Evolutionary conservation across 1,140 invertebrate species (phyloP).

Genomic region (Drosophila bipectinata): DNA sequence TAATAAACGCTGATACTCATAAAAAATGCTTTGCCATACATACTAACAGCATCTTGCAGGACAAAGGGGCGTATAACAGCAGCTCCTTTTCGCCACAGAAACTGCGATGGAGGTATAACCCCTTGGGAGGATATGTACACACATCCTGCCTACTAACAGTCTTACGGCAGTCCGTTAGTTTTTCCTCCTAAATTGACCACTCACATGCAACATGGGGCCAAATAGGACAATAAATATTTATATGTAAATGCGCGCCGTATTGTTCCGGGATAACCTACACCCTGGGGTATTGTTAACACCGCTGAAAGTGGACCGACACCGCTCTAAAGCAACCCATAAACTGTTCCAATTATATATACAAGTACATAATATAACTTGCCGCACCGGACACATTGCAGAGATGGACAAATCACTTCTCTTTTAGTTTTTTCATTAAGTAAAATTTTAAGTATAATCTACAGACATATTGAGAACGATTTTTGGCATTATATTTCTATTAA

Average conservation of each 20-base stretch:
- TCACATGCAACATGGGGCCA: constrained; percentile 64
- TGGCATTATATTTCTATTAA: too few relatives aligned
- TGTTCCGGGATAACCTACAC: constrained; percentile 20
- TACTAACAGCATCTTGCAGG: constrained; percentile 41
- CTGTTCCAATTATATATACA: constrained; percentile 13
- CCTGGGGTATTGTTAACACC: constrained; percentile 67
- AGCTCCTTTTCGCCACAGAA: constrained; percentile 57
- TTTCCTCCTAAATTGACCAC: constrained; percentile 65
- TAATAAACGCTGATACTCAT: too few relatives aligned
- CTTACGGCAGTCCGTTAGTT: constrained; percentile 18
- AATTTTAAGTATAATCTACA: background rate
- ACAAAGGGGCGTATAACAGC: constrained; percentile 52
- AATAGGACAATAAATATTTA: constrained; percentile 57
- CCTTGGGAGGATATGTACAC: constrained; percentile 38
- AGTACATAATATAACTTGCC: background rate
- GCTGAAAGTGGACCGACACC: constrained; percentile 9
- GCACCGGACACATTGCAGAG: background rate
- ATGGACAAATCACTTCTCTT: background rate
- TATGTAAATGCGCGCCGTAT: constrained; percentile 50
- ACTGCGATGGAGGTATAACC: constrained; percentile 18
- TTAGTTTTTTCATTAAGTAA: background rate
- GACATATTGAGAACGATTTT: too few relatives aligned
- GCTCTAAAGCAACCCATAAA: constrained; percentile 25
- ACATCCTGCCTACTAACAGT: background rate
- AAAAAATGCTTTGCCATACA: too few relatives aligned